Evolutionary conservation across 2,888 invertebrate genomes (phyloP).

Genomic region (Hololepta plana): DNA sequence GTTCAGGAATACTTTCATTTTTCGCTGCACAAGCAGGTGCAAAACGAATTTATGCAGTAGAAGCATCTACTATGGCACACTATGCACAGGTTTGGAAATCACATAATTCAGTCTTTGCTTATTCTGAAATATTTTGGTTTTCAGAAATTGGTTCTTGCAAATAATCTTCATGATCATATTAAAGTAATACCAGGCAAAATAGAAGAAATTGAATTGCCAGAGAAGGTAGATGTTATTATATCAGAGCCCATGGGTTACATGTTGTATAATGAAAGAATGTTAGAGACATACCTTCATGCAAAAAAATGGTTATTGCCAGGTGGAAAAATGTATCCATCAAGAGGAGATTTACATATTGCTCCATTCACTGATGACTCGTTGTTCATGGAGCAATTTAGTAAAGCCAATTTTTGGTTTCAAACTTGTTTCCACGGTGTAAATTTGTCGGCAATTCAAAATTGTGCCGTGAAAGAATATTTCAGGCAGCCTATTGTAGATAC

Average conservation of each 20-base stretch:
- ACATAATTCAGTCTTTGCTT: not conserved
- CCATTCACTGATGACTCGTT: slow-evolving; percentile 96
- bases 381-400: slow-evolving; percentile 95
- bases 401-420: slow-evolving; percentile 99
- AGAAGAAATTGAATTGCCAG: slow-evolving; percentile 92
- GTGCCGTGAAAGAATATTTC: slow-evolving; percentile 94
- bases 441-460: slow-evolving; percentile 73
- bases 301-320: slow-evolving; percentile 90
- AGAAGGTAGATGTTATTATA: slow-evolving; percentile 90
- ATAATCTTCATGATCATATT: slow-evolving; percentile 75
- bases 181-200: slow-evolving; percentile 94
- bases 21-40: slow-evolving; percentile 98
- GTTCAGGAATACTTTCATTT: slow-evolving; percentile 95
- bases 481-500: slow-evolving; percentile 96
- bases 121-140: slow-evolving; percentile 11
- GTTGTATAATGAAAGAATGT: slow-evolving; percentile 97
- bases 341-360: slow-evolving; percentile 92
- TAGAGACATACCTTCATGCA: slow-evolving; percentile 95
- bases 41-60: slow-evolving; percentile 93
- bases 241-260: slow-evolving; percentile 99
- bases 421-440: slow-evolving; percentile 97
- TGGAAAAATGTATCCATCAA: slow-evolving; percentile 94
- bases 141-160: slow-evolving; percentile 69
- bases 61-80: slow-evolving; percentile 97
- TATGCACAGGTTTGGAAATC: slow-evolving; percentile 52